Percentiles rank a stretch among this genome's conserved stretches.
phyloP scores from a whole-genome alignment of 2,113 vertebrate species.

The Chroicocephalus ridibundus region DNA sequence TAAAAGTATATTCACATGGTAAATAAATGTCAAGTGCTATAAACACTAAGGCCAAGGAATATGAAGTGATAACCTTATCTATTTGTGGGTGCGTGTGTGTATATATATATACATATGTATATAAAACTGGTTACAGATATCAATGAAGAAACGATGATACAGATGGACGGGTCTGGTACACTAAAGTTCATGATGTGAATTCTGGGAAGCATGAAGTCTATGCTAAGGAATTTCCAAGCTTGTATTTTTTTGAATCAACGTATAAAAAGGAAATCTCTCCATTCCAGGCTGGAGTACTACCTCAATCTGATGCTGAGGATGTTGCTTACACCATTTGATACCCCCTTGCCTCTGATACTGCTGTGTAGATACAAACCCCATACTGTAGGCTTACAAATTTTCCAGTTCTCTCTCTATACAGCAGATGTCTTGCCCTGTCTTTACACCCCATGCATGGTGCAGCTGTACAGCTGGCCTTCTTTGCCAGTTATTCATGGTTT shows the following conservation, averaged over 20 bases:
- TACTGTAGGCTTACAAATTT: not conserved
- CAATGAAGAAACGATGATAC: not conserved
- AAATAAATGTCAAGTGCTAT: not conserved
- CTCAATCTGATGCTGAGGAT: not conserved
- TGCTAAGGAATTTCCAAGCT: not conserved
- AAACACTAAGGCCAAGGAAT: not conserved
- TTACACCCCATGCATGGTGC: not conserved
- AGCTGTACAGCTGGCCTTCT: not conserved
- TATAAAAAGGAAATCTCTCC: not conserved
- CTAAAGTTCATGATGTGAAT: not conserved
- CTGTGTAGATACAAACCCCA: not conserved
- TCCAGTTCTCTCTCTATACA: not conserved
- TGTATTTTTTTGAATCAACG: not conserved
- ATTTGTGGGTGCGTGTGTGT: not conserved
- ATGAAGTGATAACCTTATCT: not conserved
- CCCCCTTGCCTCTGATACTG: not conserved
- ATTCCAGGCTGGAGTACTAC: not conserved
- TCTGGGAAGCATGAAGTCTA: not conserved
- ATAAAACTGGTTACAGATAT: not conserved
- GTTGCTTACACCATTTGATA: not conserved
- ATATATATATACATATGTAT: not conserved
- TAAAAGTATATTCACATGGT: not conserved
- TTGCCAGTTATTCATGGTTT: not conserved
- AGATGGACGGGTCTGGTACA: rapidly evolving
- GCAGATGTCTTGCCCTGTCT: not conserved